Conservation (phyloP, 2,113 vertebrate species). For the Grammomys dolichurus region DNA sequence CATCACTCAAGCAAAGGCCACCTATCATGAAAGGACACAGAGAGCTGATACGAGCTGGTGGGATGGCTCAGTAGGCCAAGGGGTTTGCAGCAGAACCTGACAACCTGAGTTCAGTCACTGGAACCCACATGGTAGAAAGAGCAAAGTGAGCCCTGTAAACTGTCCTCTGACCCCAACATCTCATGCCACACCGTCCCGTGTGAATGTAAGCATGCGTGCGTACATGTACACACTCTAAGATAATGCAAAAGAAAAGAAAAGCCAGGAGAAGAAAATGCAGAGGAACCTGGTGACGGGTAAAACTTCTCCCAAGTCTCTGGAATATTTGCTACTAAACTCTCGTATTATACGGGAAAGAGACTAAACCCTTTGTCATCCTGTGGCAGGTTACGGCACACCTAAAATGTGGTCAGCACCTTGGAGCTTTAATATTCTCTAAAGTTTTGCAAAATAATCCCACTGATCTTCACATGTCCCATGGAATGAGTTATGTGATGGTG, state of each 20-base stretch:
- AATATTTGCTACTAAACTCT: background rate
- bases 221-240: too few species aligned
- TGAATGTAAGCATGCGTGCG: too few species aligned
- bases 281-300: background rate
- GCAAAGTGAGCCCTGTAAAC: too few species aligned
- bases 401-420: background rate
- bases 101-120: too few species aligned
- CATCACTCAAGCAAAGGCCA: background rate
- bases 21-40: background rate
- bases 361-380: background rate
- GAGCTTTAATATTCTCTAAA: background rate
- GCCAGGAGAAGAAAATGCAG: background rate
- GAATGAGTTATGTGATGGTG: background rate
- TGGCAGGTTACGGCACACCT: background rate
- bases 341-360: background rate
- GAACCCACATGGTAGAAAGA: background rate
- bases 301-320: background rate
- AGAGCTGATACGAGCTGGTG: background rate
- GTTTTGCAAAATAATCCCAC: background rate
- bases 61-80: background rate
- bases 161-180: background rate
- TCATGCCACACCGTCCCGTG: background rate
- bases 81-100: background rate
- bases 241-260: background rate
- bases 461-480: background rate